Conservation (phyloP, 2,888 invertebrate genomes). For the Pristionchus arcanus region DNA sequence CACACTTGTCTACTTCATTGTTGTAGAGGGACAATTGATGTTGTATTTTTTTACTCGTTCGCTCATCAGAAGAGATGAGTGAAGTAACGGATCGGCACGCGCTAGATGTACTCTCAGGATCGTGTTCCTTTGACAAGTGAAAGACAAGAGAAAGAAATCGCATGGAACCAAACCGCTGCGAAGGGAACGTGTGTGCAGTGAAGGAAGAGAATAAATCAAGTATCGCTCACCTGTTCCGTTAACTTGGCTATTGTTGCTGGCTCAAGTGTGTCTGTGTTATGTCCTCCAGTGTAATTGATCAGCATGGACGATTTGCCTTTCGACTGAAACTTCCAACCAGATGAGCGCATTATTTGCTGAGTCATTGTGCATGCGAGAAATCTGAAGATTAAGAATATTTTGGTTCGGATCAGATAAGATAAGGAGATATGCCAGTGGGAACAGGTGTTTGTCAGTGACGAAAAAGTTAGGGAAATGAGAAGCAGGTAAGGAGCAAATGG, state of each 20-base stretch:
- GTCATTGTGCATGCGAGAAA: conserved; percentile 30
- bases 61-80: neutral
- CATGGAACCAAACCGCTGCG: neutral
- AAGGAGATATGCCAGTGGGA: neutral
- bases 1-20: conserved; percentile 25
- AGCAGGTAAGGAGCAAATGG: conserved; percentile 48
- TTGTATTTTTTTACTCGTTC: neutral
- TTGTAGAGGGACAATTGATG: conserved; percentile 7
- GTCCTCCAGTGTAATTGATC: conserved; percentile 52
- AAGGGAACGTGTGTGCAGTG: neutral
- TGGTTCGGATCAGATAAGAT: neutral
- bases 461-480: conserved; percentile 36
- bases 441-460: conserved; percentile 35
- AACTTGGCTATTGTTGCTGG: conserved; percentile 49
- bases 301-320: conserved; percentile 51
- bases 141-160: neutral
- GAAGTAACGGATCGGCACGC: neutral
- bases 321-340: conserved; percentile 54
- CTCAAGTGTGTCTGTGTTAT: conserved; percentile 40
- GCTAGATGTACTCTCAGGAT: conserved; percentile 34
- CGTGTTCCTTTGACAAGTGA: neutral
- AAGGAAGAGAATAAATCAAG: neutral
- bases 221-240: conserved; percentile 44
- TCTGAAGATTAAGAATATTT: neutral
- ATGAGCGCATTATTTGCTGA: conserved; percentile 46